Evolutionary conservation across 2,888 invertebrate species (phyloP), one percentile per base, ranked within the genome.

Genomic region (Acanthopleura granulata): DNA sequence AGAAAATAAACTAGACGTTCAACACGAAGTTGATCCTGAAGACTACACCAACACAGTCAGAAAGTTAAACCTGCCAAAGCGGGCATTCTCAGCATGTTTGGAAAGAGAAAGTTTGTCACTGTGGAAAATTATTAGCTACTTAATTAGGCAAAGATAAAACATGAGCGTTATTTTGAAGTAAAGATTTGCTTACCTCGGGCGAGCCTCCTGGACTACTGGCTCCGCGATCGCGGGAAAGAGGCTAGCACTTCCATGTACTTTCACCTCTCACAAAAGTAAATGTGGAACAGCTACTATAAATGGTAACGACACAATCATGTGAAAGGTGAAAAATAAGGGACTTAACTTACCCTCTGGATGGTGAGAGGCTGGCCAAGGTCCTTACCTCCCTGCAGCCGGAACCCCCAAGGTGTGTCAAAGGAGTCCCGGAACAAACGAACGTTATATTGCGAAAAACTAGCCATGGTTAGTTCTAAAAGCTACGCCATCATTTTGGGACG

Each of bases 351-450:
- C 88, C 89, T 82, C 80, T 90, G 90, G 49, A 90, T 84, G 72
- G 85, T 83, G 14, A 90, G 85, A 50, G 87, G 83, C 74, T 86
- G 84, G 71, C 86, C 86, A 72, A 90, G 82, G 79, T 90, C 90
- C 86, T 86, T 88, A 70, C 90, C 90, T 70, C 90, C 90, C 81
- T 90, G 90, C 73, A 90, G 83, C 30, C 90, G 85, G 83, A 90
- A 89, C 75, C 90, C 90, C 90, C 90, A 90, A 72, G 90, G 88
- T 75, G 89, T 90, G 75, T 83, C 83, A 80, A 90, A 85, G 80
- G 87, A 87, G 84, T 91, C 91, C 80, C 90, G 82, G 79, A 82
- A 85, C 73, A 91, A 84, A 75, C 85, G 86, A 74, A 90, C 87
- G 79, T 85, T 83, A 72, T 87, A 83, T 76, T 87, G 83, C 71